These are phyloP conservation scores for Andrena praecox DNA, from an alignment of 2,888 invertebrate genomes.

Conservation along the genomic window DNA sequence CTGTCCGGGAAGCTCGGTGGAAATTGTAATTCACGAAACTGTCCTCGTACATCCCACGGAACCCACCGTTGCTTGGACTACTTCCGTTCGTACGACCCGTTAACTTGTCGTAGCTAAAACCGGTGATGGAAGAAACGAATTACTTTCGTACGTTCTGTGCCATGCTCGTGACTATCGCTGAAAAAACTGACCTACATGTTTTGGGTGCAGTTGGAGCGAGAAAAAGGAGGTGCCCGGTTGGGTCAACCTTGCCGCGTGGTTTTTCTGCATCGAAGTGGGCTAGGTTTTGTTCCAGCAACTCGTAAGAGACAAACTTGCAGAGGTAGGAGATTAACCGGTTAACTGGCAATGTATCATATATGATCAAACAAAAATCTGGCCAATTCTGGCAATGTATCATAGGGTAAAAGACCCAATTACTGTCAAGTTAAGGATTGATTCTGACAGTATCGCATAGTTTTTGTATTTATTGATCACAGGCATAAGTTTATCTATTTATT, in stretches of 20 bases:
- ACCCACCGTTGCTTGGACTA: background rate
- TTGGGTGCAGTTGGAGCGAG: background rate
- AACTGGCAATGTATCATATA: too few relatives aligned
- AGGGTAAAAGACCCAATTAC: too few relatives aligned
- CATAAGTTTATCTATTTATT: too few relatives aligned
- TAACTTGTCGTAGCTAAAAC: background rate
- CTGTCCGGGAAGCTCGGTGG: background rate
- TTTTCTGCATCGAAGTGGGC: background rate
- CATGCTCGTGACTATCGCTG: background rate
- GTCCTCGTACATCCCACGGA: background rate
- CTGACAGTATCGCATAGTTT: too few relatives aligned
- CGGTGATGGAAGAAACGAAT: background rate
- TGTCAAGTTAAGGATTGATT: too few relatives aligned
- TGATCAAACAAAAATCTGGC: too few relatives aligned
- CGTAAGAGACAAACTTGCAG: background rate
- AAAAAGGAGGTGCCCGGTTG: background rate
- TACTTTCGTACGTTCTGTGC: slow-evolving; percentile 4
- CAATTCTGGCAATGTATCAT: too few relatives aligned
- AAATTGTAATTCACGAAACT: slow-evolving; percentile 8
- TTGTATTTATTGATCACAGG: too few relatives aligned
- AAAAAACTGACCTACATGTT: background rate
- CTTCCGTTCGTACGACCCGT: slow-evolving; percentile 1
- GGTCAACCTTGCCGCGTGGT: background rate
- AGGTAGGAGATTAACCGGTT: background rate
- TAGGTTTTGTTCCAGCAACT: background rate